phyloP scores from a whole-genome alignment of 2,888 invertebrate genomes.

The Thelaira solivaga region DNA sequence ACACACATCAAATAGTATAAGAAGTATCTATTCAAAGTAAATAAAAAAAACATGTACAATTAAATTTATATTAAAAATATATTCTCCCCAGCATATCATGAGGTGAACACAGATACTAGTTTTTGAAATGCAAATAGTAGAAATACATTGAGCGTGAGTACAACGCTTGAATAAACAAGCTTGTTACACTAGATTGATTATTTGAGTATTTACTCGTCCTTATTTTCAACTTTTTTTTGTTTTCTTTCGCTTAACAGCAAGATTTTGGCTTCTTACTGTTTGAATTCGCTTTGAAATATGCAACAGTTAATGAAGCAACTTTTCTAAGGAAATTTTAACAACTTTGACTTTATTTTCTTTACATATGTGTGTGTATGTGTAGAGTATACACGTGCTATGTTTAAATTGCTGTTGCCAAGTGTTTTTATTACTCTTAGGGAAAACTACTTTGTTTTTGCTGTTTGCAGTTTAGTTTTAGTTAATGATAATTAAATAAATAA shows the following conservation, averaged over 20 bases:
- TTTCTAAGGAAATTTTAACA: constrained; percentile 9
- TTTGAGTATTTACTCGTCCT: constrained; percentile 46
- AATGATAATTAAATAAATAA: not conserved
- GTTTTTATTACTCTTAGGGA: not conserved
- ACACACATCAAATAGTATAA: not conserved
- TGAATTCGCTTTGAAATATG: constrained; percentile 11
- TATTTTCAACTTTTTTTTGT: constrained; percentile 3
- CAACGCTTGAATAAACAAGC: constrained; percentile 13
- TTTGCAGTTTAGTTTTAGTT: not conserved
- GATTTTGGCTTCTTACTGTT: not conserved
- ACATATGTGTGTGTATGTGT: no score
- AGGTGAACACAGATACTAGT: no score
- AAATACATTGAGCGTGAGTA: not conserved
- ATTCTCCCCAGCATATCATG: no score
- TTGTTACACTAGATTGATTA: constrained; percentile 40
- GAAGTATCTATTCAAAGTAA: not conserved
- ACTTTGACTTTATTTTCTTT: not conserved
- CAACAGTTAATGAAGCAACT: constrained; percentile 42
- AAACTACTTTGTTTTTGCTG: not conserved
- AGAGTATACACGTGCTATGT: not conserved
- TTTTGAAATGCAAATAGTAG: not conserved
- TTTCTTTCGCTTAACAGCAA: no score
- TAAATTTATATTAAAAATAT: no score
- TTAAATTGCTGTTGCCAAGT: not conserved
- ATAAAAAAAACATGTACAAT: constrained; percentile 1